phyloP scores from a whole-genome alignment of 2,888 invertebrate species.

The Callimorpha dominula region DNA sequence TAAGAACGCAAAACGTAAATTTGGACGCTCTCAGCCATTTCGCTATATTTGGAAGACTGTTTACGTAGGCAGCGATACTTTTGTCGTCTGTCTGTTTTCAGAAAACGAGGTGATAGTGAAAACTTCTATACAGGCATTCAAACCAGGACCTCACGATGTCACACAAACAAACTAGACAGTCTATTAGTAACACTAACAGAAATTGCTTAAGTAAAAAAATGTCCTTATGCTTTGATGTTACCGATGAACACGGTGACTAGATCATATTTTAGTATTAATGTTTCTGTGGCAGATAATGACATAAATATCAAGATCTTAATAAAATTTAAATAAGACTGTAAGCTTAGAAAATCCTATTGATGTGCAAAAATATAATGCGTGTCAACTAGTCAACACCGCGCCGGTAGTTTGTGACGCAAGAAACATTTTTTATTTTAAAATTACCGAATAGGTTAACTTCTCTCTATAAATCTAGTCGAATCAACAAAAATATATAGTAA shows the following conservation, averaged over 20 bases:
- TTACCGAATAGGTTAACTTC: too few species aligned
- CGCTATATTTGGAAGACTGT: too few species aligned
- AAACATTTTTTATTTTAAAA: too few species aligned
- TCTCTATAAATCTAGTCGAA: too few species aligned
- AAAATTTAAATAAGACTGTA: not conserved
- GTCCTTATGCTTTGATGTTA: not conserved
- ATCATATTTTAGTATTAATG: not conserved
- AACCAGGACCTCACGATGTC: not conserved
- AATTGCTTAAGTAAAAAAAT: not conserved
- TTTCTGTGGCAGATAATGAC: not conserved
- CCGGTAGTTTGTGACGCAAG: too few species aligned
- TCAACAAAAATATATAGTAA: not conserved
- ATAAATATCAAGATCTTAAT: conserved; percentile 1
- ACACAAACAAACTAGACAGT: not conserved
- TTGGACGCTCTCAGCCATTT: too few species aligned
- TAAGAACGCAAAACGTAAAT: too few species aligned
- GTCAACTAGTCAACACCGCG: too few species aligned
- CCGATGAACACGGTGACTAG: not conserved
- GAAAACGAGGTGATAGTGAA: not conserved
- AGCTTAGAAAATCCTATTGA: not conserved
- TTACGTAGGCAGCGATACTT: too few species aligned
- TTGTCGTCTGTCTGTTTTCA: not conserved
- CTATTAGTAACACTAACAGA: not conserved
- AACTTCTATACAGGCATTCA: not conserved
- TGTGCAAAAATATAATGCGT: too few species aligned